phyloP scores from a whole-genome alignment of 2,888 invertebrate species.

The Lamellibrachia satsuma region DNA sequence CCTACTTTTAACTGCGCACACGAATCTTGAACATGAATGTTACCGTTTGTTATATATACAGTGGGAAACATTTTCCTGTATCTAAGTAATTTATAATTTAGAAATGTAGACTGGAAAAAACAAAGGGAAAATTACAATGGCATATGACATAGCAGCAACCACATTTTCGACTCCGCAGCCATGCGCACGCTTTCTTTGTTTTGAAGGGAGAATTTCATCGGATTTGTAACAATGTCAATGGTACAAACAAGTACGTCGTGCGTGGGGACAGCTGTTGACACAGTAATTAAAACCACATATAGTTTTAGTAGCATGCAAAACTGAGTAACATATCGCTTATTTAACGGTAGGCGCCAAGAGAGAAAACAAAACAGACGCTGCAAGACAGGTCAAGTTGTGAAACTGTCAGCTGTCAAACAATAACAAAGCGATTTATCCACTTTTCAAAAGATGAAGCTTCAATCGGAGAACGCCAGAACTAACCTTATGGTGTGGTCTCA shows the following conservation, averaged over 20 bases:
- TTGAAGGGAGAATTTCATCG: background rate
- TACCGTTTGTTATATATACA: background rate
- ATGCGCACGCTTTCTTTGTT: conserved; percentile 10
- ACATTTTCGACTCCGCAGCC: background rate
- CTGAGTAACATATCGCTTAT: background rate
- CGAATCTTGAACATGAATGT: background rate
- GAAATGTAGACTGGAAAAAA: background rate
- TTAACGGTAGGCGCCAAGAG: background rate
- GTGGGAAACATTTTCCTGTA: background rate
- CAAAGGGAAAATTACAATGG: background rate
- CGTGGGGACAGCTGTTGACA: background rate
- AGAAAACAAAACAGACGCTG: background rate
- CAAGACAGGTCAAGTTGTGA: background rate
- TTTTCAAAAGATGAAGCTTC: background rate
- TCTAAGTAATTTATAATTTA: background rate
- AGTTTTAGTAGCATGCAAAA: background rate
- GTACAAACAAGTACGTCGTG: background rate
- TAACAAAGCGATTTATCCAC: background rate
- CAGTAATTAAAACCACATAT: background rate
- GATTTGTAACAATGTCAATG: background rate
- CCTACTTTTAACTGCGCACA: conserved; percentile 5
- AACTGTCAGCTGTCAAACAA: conserved; percentile 17
- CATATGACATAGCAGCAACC: background rate
- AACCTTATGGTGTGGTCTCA: background rate
- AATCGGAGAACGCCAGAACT: background rate